Conservation (phyloP, 2,113 vertebrate genomes). For the Mormyrus iriodes region DNA sequence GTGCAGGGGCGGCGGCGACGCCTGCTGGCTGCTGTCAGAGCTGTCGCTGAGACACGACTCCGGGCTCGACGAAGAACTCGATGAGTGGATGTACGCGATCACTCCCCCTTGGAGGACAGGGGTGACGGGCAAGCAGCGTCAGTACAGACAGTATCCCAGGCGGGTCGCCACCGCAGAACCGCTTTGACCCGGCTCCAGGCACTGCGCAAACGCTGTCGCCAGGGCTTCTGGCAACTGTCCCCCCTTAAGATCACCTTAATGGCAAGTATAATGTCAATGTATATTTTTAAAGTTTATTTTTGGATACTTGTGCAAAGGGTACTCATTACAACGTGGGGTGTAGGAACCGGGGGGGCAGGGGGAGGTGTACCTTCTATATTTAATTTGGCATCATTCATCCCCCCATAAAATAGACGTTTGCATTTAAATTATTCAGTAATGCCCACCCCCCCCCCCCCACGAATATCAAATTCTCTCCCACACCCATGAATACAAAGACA, state of each 20-base stretch:
- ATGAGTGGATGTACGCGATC: constrained; percentile 90
- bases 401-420: background rate
- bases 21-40: constrained; percentile 74
- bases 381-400: background rate
- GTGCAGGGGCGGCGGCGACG: constrained; percentile 70
- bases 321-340: background rate
- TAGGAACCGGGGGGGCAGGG: background rate
- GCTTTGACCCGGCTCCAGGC: background rate
- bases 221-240: background rate
- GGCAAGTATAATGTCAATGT: background rate
- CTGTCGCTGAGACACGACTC: constrained; percentile 82
- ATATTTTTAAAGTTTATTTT: background rate
- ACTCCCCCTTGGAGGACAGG: constrained; percentile 71
- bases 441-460: background rate
- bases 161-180: background rate
- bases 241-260: background rate
- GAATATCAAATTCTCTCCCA: background rate
- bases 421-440: background rate
- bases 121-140: background rate
- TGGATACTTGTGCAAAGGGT: background rate
- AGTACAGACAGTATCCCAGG: background rate
- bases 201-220: background rate
- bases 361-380: background rate
- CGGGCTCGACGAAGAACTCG: constrained; percentile 79
- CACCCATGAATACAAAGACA: background rate